phyloP scores from a whole-genome alignment of 2,113 vertebrate species.

The Carettochelys insculpta region DNA sequence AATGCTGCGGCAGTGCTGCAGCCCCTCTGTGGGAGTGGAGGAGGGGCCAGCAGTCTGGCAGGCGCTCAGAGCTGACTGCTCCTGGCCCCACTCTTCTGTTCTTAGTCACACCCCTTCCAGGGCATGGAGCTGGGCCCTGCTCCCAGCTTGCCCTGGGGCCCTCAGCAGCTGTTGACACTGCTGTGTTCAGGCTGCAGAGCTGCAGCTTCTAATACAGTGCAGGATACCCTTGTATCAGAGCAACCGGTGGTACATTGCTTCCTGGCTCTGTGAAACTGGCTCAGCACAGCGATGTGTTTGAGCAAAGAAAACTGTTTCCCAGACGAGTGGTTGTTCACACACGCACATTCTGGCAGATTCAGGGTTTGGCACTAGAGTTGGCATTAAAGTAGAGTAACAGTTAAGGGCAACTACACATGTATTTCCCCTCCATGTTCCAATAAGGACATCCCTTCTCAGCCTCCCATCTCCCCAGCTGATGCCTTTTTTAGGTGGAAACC shows the following conservation, averaged over 20 bases:
- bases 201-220: neutral
- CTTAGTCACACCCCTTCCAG: no score
- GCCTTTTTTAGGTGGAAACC: neutral
- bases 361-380: neutral
- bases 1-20: no score
- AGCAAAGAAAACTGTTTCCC: neutral
- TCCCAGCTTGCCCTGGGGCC: no score
- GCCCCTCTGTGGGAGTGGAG: no score
- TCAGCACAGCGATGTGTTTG: neutral
- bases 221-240: neutral
- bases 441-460: neutral
- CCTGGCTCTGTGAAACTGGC: accelerated
- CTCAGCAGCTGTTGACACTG: no score
- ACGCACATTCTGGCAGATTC: neutral
- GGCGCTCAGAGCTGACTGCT: no score
- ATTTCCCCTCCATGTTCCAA: neutral
- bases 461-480: neutral
- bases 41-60: no score
- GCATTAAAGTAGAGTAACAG: neutral
- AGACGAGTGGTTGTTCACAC: neutral
- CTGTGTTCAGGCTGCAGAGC: no score
- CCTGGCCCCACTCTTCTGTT: no score
- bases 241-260: neutral
- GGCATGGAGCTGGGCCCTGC: no score
- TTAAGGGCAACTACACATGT: neutral